Base-by-base conservation (phyloP, 2,113 vertebrate genomes). In the Mormoops blainvillei region DNA sequence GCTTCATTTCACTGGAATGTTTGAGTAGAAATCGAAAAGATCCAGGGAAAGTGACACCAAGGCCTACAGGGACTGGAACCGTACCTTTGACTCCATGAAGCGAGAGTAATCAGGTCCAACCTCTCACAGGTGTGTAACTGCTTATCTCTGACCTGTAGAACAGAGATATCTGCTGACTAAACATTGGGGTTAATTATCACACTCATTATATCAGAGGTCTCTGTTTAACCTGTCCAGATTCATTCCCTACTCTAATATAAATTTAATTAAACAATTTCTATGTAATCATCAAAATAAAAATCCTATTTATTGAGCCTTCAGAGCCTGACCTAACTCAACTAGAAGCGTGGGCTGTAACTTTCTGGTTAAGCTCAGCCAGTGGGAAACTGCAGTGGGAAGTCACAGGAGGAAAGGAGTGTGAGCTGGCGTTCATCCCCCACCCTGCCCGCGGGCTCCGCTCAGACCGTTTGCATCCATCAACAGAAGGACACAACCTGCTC, bases 261-360 rank as follows among this genome's bases (percentile, higher is more conserved):
- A 82, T 65, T 36, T 45, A 71, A 94, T 33, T 61, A 36, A 96
- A 63, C 43, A 68, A 70, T 80, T 92, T 16, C 13, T 89, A 8
- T 28, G 11, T 89, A 74, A 20, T 77, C 58, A 92, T 91, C 52
- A 78, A 45, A 89, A 67, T 92, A 65, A 70, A 89, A 61, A 73
- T 65, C 33, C 24, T 43, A 19, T 71, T 61, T 81, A 56, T 22
- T 43, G 91, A 94, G 14, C 45, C 48, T 16, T 31, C 56, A 45
- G 61, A 68, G 18, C 9, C 36, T 41, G n/a, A 41, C 67, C 31
- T 48, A 81, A 36, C 56, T 38, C 18, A 26, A 24, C n/a, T 45
- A 12, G 3, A 43, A 20, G 7, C 2, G 7, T 0, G 2, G 7
- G 26, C 36, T 61, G 1, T 31, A n/a, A 58, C 41, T 22, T 38